phyloP scores from a whole-genome alignment of 2,888 invertebrate genomes.

The Pherbina coryleti region DNA sequence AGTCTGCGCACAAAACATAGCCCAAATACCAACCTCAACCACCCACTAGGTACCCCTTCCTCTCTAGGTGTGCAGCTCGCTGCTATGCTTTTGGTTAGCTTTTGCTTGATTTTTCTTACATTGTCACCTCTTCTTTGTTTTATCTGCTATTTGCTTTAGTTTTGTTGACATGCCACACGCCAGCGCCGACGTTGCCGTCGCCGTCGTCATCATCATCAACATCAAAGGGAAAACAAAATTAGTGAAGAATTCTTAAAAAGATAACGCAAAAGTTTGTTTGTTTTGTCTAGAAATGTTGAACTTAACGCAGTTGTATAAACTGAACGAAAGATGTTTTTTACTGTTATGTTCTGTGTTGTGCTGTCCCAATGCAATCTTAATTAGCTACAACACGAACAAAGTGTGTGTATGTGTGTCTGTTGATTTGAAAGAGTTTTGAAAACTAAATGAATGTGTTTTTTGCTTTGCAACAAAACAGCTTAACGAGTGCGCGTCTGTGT shows the following conservation, averaged over 20 bases:
- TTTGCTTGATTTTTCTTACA: background rate
- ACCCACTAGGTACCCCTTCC: background rate
- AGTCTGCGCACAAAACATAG: background rate
- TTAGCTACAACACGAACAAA: no score
- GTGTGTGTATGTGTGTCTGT: no score
- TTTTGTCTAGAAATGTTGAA: no score
- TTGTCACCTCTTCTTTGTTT: constrained; percentile 9
- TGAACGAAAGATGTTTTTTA: background rate
- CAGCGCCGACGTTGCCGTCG: background rate
- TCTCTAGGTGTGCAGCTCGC: background rate
- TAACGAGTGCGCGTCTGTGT: no score
- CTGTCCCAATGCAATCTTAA: background rate
- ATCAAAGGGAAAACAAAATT: background rate
- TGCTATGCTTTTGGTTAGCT: background rate
- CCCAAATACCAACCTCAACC: background rate
- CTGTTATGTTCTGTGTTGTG: no score
- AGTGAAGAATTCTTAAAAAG: background rate
- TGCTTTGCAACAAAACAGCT: no score
- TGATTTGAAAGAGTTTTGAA: no score
- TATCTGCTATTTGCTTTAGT: constrained; percentile 17
- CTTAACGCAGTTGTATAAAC: no score
- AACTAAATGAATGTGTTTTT: no score
- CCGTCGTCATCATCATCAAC: background rate
- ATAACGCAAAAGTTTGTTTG: constrained; percentile 6
- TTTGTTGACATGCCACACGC: constrained; percentile 35